phyloP scores from a whole-genome alignment of 1,140 invertebrate species.

The Pseudomyrmex cubaensis region DNA sequence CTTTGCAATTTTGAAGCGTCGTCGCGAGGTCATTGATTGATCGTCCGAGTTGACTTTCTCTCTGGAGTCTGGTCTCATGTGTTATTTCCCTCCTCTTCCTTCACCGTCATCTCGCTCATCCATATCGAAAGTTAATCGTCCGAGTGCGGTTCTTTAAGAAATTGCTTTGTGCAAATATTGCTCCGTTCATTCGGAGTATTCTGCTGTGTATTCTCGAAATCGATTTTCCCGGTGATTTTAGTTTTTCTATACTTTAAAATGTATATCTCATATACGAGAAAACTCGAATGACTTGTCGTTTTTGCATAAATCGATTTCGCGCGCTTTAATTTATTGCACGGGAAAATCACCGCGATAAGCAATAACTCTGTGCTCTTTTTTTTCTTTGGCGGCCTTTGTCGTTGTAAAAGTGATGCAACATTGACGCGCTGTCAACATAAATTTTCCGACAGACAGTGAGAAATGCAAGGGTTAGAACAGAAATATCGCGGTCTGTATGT shows the following conservation, averaged over 20 bases:
- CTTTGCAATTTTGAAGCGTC: constrained; percentile 74
- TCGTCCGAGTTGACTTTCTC: constrained; percentile 71
- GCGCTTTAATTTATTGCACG: constrained; percentile 13
- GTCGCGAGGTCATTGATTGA: constrained; percentile 72
- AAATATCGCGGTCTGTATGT: not conserved
- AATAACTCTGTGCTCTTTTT: not conserved
- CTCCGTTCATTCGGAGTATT: not conserved
- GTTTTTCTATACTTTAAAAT: not conserved
- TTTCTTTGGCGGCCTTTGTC: not conserved
- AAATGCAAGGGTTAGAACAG: too few species aligned
- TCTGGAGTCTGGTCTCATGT: constrained; percentile 11
- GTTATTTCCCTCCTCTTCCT: constrained; percentile 35
- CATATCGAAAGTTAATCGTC: constrained; percentile 66
- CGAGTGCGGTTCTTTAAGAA: constrained; percentile 71
- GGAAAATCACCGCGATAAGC: not conserved
- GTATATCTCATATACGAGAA: not conserved
- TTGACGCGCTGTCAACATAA: constrained; percentile 10
- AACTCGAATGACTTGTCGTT: not conserved
- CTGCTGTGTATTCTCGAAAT: not conserved
- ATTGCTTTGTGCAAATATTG: constrained; percentile 63
- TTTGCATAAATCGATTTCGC: not conserved
- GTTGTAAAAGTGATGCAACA: not conserved
- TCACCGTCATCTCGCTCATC: constrained; percentile 50
- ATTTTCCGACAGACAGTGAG: constrained; percentile 8
- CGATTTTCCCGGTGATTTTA: not conserved